phyloP scores from a whole-genome alignment of 2,797 vertebrate species.

The Alosa sapidissima region DNA sequence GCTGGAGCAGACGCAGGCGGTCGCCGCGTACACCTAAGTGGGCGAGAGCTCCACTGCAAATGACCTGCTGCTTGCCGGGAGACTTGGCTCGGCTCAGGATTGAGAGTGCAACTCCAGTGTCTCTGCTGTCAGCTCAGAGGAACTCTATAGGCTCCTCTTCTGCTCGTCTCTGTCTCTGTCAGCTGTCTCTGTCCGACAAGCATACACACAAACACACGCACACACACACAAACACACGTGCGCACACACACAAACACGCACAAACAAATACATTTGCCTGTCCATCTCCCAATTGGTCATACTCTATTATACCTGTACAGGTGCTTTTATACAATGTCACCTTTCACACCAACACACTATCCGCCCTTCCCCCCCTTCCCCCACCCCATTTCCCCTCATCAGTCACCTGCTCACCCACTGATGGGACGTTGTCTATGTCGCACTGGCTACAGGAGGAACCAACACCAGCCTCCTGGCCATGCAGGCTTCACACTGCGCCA shows the following conservation, averaged over 20 bases:
- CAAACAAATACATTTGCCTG: neutral
- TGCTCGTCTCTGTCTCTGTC: neutral
- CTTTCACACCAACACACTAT: slow-evolving; percentile 17
- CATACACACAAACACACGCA: neutral
- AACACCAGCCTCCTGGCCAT: no score
- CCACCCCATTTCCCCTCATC: neutral
- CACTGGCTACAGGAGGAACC: no score
- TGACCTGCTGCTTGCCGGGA: neutral
- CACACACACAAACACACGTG: neutral
- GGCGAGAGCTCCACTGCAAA: neutral
- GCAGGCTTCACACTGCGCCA: no score
- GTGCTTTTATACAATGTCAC: no score
- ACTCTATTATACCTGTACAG: no score
- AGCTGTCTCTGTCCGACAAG: no score
- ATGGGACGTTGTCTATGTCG: no score
- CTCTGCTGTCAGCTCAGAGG: neutral
- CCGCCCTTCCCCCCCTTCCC: neutral
- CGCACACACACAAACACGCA: slow-evolving; percentile 13
- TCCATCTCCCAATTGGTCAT: neutral
- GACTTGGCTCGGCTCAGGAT: neutral
- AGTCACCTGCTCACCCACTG: no score
- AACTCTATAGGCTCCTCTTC: neutral
- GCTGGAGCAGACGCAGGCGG: neutral
- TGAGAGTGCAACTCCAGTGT: neutral
- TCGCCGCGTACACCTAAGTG: neutral